These are phyloP conservation scores for Nesidiocoris tenuis DNA, from an alignment of 2,888 invertebrate genomes.

Conservation along the genomic window DNA sequence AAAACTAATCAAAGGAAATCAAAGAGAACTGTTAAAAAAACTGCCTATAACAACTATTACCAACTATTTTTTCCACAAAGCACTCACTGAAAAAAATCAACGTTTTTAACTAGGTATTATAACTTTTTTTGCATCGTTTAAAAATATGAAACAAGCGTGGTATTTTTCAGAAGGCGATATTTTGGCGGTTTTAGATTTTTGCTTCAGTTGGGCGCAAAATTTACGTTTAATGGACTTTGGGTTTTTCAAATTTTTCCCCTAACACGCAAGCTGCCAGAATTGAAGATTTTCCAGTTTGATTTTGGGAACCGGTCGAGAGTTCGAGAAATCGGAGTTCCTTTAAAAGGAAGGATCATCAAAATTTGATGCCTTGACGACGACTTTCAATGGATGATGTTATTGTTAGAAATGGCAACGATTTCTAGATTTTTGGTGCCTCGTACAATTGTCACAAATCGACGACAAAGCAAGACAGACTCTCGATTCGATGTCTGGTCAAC, in stretches of 20 bases:
- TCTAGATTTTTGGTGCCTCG: too few species aligned
- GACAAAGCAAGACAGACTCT: too few species aligned
- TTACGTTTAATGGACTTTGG: neutral
- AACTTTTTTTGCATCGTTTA: slow-evolving; percentile 8
- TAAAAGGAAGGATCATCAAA: too few species aligned
- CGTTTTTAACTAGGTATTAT: slow-evolving; percentile 6
- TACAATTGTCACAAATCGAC: too few species aligned
- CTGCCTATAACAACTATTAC: slow-evolving; percentile 26
- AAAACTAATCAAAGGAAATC: neutral
- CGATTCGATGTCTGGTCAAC: too few species aligned
- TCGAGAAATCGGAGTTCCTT: too few species aligned
- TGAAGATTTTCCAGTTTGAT: neutral
- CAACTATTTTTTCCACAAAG: slow-evolving; percentile 31
- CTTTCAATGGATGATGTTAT: too few species aligned
- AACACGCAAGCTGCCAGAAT: neutral
- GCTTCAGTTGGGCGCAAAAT: neutral
- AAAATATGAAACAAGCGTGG: slow-evolving; percentile 26
- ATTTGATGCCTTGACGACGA: too few species aligned
- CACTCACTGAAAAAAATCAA: slow-evolving; percentile 5
- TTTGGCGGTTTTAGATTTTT: slow-evolving; percentile 12
- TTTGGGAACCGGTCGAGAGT: neutral
- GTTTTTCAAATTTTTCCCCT: neutral
- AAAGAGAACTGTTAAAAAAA: slow-evolving; percentile 2
- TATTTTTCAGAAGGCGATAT: slow-evolving; percentile 15
- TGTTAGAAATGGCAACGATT: too few species aligned